phyloP scores from a whole-genome alignment of 2,888 invertebrate species.

The Falcaria lacertinaria region DNA sequence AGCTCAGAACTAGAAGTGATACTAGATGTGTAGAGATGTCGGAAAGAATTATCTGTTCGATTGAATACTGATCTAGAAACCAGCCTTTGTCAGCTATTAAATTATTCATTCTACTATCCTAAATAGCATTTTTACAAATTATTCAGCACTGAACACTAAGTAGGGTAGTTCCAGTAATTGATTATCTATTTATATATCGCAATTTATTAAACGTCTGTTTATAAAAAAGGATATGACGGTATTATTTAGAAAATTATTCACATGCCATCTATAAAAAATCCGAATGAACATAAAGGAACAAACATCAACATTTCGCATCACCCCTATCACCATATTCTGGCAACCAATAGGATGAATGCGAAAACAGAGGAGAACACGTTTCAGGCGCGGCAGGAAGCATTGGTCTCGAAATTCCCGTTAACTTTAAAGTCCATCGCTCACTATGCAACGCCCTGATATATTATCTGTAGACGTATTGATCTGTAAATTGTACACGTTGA shows the following conservation, averaged over 20 bases:
- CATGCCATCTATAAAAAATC: no score
- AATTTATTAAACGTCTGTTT: no score
- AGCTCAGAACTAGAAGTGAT: no score
- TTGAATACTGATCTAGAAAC: constrained; percentile 17
- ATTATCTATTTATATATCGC: no score
- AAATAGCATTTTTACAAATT: constrained; percentile 29
- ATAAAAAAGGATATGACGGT: no score
- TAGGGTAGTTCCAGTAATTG: no score
- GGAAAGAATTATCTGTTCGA: constrained; percentile 19
- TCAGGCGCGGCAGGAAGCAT: background rate
- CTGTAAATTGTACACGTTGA: background rate
- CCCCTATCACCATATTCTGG: constrained; percentile 30
- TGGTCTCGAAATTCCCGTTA: background rate
- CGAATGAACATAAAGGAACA: no score
- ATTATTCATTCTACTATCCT: constrained; percentile 32
- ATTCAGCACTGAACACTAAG: constrained; percentile 15
- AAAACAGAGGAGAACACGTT: constrained; percentile 30
- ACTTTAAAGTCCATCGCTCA: background rate
- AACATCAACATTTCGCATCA: constrained; percentile 29
- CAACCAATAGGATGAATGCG: constrained; percentile 44
- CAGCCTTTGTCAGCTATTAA: constrained; percentile 23
- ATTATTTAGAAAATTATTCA: no score
- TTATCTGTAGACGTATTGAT: background rate
- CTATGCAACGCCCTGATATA: background rate
- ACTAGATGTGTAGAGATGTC: no score